Percentiles rank a stretch among this genome's conserved stretches.
Evolutionary conservation across 1,140 invertebrate genomes (phyloP).

Genomic region (Drosophila nigromelanica): DNA sequence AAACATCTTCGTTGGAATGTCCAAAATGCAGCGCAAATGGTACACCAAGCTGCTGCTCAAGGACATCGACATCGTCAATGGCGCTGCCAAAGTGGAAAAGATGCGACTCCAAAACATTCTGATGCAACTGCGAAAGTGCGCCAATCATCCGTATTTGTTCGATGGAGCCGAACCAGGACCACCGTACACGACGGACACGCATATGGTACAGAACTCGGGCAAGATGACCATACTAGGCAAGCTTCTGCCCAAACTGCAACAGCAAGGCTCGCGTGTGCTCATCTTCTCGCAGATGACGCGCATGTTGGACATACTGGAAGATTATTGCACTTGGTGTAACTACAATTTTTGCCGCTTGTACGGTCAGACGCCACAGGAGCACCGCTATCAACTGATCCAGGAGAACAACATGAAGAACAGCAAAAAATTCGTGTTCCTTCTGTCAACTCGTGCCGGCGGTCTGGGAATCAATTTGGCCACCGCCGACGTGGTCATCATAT

Average conservation of each 20-base stretch:
- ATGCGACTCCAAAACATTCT: constrained; percentile 99
- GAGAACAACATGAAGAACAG: constrained; percentile 96
- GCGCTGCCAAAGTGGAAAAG: constrained; percentile 98
- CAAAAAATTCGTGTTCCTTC: constrained; percentile 98
- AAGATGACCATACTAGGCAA: constrained; percentile 99
- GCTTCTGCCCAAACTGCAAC: constrained; percentile 94
- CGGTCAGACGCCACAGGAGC: constrained; percentile 98
- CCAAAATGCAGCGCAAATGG: constrained; percentile 99
- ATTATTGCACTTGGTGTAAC: constrained; percentile 97
- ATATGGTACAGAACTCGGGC: constrained; percentile 97
- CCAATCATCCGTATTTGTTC: constrained; percentile 99
- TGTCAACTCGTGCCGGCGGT: constrained; percentile 98
- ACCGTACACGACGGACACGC: constrained; percentile 99
- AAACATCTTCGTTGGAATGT: constrained; percentile 97
- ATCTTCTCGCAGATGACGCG: constrained; percentile 99
- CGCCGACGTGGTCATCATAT: constrained; percentile 99
- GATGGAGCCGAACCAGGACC: constrained; percentile 99
- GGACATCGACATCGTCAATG: constrained; percentile 99
- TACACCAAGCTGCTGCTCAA: constrained; percentile 99
- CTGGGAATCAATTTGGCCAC: constrained; percentile 99
- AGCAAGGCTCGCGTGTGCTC: constrained; percentile 96
- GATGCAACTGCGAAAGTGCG: constrained; percentile 99
- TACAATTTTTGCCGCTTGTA: constrained; percentile 98
- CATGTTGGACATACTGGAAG: constrained; percentile 99
- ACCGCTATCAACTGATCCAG: constrained; percentile 97